These are phyloP conservation scores for Cochlearius cochlearius DNA, from an alignment of 2,113 vertebrate species.

Conservation along the genomic window DNA sequence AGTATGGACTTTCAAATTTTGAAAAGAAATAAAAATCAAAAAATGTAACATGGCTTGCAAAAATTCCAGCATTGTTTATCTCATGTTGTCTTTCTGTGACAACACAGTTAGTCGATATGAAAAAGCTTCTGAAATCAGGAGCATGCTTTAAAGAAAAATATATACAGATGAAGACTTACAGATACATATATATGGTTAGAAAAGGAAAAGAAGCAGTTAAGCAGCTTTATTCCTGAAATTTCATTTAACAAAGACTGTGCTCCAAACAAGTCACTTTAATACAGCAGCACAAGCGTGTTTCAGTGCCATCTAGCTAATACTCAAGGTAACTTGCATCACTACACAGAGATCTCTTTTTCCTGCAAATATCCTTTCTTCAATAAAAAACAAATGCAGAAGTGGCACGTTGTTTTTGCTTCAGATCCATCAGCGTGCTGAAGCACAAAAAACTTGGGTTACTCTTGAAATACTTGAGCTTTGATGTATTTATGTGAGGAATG, in stretches of 20 bases:
- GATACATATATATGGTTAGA: background rate
- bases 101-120: background rate
- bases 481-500: conserved; percentile 20
- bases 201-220: background rate
- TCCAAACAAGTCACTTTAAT: background rate
- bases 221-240: background rate
- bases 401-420: background rate
- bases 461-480: conserved; percentile 1
- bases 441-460: background rate
- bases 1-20: background rate
- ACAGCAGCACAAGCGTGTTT: background rate
- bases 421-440: background rate
- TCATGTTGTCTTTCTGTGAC: background rate
- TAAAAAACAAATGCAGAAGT: background rate
- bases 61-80: background rate
- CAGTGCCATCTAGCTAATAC: conserved; percentile 32
- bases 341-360: background rate
- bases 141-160: background rate
- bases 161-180: background rate
- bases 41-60: background rate
- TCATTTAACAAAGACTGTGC: background rate
- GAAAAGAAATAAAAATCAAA: background rate
- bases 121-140: background rate
- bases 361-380: background rate
- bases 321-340: background rate